phyloP scores from a whole-genome alignment of 2,113 vertebrate genomes.

The Phoxinus phoxinus region DNA sequence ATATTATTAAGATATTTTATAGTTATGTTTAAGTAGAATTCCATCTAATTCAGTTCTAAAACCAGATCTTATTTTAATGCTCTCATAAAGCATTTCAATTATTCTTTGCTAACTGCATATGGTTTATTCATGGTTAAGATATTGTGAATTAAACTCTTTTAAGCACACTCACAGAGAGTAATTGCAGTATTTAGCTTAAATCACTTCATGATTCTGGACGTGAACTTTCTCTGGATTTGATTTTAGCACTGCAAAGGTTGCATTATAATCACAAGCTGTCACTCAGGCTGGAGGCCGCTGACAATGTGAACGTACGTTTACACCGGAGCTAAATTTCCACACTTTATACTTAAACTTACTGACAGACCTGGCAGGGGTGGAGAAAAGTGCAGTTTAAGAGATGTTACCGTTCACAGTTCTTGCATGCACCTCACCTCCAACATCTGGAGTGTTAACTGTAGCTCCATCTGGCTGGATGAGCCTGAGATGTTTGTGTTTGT shows the following conservation, averaged over 20 bases:
- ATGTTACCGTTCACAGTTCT: slow-evolving; percentile 2
- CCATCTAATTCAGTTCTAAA: neutral
- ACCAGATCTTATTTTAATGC: neutral
- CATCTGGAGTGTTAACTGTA: slow-evolving; percentile 25
- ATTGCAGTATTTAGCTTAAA: neutral
- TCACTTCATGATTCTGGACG: neutral
- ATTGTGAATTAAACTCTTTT: neutral
- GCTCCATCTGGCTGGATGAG: slow-evolving; percentile 17
- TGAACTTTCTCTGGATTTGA: neutral
- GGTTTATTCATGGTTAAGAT: neutral
- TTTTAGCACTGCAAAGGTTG: neutral
- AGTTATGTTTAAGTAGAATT: neutral
- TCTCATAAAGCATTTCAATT: neutral
- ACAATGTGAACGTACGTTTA: neutral
- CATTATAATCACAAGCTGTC: neutral
- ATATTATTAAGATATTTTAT: neutral
- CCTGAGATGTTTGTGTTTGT: slow-evolving; percentile 31
- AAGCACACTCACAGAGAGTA: neutral
- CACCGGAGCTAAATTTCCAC: neutral
- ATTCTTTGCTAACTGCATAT: neutral
- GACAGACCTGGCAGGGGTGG: neutral
- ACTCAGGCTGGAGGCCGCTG: neutral
- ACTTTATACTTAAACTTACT: slow-evolving; percentile 11
- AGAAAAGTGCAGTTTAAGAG: neutral
- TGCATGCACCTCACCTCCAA: neutral